Base-by-base conservation (phyloP, 1,140 invertebrate genomes). In the Euura lappo region DNA sequence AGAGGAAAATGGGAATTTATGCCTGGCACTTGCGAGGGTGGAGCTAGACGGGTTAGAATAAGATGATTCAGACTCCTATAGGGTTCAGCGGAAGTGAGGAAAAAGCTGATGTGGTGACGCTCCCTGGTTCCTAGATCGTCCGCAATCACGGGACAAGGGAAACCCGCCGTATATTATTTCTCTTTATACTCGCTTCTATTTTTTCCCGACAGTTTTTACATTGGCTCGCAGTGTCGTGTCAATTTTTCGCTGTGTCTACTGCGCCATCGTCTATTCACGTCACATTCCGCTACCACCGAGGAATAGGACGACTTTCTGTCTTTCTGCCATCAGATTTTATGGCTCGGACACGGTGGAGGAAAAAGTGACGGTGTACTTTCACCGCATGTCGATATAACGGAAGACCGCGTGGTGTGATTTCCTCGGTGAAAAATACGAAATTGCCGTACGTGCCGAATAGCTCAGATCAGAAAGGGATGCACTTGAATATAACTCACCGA, bases 1-100 rank as follows among this genome's bases (percentile, higher is more conserved):
- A n/a, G 3, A n/a, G 51, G 71, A 45, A 51, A 68, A 64, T 60
- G 51, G 13, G 51, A 60, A 60, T 60, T 60, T 60, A 60, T 60
- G 13, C 51, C 13, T n/a, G 51, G 5, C 8, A 60, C 51, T 8
- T n/a, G 51, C 51, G 10, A n/a, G 51, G 6, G 13, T n/a, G 3
- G 2, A 8, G 5, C 51, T 60, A 8, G 51, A 8, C 8, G 51
- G 51, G 51, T 60, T 60, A 60, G 8, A 60, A 60, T 6, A n/a
- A 60, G 51, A 60, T 8, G 13, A n/a, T 60, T 28, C 8, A 28
- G 13, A 60, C 51, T 8, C 10, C 51, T 60, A n/a, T 11, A 60
- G 51, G 51, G 51, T 60, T n/a, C 8, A n/a, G 8, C 13, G 51
- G 51, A n/a, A 60, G 10, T 60, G 51, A 60, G 51, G 28, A 28